Evolutionary conservation across 2,113 vertebrate species (phyloP), one percentile per base, ranked within the genome.

Genomic region (Trochalopteron elliotii): DNA sequence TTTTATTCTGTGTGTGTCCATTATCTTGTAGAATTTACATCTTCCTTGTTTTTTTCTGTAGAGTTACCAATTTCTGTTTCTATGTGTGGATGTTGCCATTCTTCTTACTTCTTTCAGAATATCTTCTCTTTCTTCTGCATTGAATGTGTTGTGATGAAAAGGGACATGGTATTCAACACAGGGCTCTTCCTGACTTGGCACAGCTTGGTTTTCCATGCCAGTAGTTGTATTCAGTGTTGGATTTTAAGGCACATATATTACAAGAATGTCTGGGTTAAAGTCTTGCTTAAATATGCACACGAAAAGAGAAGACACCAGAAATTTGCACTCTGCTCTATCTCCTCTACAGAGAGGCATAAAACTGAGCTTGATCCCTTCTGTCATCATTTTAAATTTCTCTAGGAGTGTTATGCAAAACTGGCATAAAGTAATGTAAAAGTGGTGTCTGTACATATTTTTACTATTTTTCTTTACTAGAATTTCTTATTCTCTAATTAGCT

Each of bases 161-260:
- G 0, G 2, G 13, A 9, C 10, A 7, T 10, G 7, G 15, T 9
- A 24, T 56, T 89, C 61, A 92, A 5, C 4, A 2, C 22, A 39
- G 27, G 17, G 24, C 1, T 37, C 31, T 47, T 82, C 64, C 59
- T 85, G 45, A 21, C n/a, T 20, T 15, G 21, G 9, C 35, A 77
- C n/a, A 74, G 30, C 16, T n/a, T 76, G 83, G 40, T 69, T 79
- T 93, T 45, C 53, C 53, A 8, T 45, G 28, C 16, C 12, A 18
- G 47, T 23, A 23, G 20, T 8, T 85, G 50, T 39, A 30, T 11
- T 86, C 28, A 15, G 12, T 63, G 56, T 9, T 39, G 65, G 21
- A 71, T 37, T 78, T 67, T 4, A 42, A 63, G 42, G 39, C 18
- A 27, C n/a, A 33, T 24, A 4, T 10, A 12, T 30, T 63, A 19